Evolutionary conservation across 2,113 vertebrate genomes (phyloP), one percentile per base, ranked within the genome.

Genomic region (Thomomys bottae): DNA sequence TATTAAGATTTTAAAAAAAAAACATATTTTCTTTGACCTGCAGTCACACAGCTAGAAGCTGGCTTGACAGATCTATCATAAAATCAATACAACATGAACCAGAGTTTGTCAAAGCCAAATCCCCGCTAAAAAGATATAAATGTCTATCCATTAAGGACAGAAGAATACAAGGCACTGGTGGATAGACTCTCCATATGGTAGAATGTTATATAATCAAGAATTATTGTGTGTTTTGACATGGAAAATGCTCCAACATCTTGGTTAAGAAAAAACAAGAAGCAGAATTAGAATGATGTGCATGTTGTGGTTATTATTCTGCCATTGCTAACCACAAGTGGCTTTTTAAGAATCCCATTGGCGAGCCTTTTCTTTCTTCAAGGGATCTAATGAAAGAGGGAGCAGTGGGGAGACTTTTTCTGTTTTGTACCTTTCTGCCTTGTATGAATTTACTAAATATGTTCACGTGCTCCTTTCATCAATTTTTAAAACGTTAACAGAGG

Each of bases 401-500:
- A 18, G 1, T 32, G 9, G 18, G 42, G 24, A 8, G 34, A 28
- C 67, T 20, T 82, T 68, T 87, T 89, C 34, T 81, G 66, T 45
- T 96, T 88, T 77, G 4, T 71, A 67, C 32, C 84, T 94, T 93
- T 90, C 49, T 78, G 45, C 77, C 78, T 89, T 91, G 40, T 75
- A 76, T 88, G 63, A 94, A 86, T 94, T 95, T 92, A 92, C 87
- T 93, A 92, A 95, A 86, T 86, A 87, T 40, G 54, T 85, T 92
- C 64, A 57, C 36, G 38, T 90, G 76, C 67, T 88, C 40, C 32
- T 57, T 21, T 93, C 88, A 94, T 91, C 81, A 87, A 96, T 93
- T 76, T 95, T 92, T 92, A 81, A 95, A 93, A 86, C 81, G 84
- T 94, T 89, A 92, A 94, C 87, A 95, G 81, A 93, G 94, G 87